phyloP scores from a whole-genome alignment of 2,888 invertebrate species.

The Seira musarum region DNA sequence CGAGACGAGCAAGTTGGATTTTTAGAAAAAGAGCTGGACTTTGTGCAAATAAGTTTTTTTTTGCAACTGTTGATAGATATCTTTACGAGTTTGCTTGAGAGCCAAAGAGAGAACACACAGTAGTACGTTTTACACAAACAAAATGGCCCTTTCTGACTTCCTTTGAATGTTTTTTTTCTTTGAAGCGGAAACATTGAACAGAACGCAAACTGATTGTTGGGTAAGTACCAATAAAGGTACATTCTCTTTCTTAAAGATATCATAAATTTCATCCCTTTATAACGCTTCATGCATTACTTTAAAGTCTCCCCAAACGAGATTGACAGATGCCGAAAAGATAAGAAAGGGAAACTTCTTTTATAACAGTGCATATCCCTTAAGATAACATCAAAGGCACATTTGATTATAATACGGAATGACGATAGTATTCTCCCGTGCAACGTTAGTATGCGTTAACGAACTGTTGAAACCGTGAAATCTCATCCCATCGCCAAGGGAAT shows the following conservation, averaged over 20 bases:
- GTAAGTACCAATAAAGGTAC: conserved; percentile 1
- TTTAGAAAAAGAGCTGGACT: background rate
- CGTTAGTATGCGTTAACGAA: too few species aligned
- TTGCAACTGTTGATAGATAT: conserved; percentile 36
- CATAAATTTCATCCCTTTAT: conserved; percentile 7
- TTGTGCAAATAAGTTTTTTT: conserved; percentile 16
- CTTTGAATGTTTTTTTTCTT: background rate
- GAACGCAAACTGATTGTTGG: conserved; percentile 9
- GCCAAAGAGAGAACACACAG: conserved; percentile 7
- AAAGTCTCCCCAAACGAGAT: background rate
- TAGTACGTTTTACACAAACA: conserved; percentile 12
- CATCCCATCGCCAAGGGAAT: too few species aligned
- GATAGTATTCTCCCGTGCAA: too few species aligned
- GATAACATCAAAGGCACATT: too few species aligned
- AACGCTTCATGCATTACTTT: background rate
- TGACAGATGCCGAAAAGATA: background rate
- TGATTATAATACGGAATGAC: too few species aligned
- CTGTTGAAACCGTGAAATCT: too few species aligned
- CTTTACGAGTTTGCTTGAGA: conserved; percentile 34
- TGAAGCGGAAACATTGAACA: background rate
- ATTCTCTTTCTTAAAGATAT: background rate
- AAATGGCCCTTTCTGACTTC: conserved; percentile 8
- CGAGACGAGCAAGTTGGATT: background rate
- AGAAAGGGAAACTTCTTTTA: background rate
- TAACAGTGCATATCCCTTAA: background rate